Evolutionary conservation across 2,113 vertebrate species (phyloP), one percentile per base, ranked within the genome.

Genomic region (Anhinga rufa): DNA sequence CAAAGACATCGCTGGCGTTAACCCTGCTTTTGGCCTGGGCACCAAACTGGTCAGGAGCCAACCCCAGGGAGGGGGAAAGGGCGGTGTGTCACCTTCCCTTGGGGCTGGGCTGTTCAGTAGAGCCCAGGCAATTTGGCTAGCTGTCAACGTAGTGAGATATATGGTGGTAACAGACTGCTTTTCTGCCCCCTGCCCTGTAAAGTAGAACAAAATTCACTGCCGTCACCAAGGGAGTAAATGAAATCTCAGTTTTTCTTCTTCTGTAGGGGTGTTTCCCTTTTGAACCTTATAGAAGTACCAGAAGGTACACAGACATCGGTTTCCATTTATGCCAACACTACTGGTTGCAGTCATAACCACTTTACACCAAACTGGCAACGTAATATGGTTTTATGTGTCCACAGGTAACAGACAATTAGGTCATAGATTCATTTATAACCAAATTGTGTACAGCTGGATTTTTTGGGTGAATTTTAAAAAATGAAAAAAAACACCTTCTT

Each of bases 1-100:
- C 54, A 72, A 8, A 10, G 28, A 17, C 32, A 32, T 22, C 0
- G 0, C 10, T 25, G 18, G 44, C 1, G 21, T 36, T 70, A 77
- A 51, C 42, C 25, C 49, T 49, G 14, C 7, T 68, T 84, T 83
- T 70, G 58, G 65, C 25, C 40, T 29, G 49, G 21, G 62, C 22
- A 49, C 26, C 42, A n/a, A 36, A 22, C 12, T 0, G 0, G 36
- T 24, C 42, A 21, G 81, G 12, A 78, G 38, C 42, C 44, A 34
- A 7, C 4, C 3, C 19, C 51, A 21, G 9, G 4, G 21, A 28
- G 19, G 11, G 12, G 17, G 22, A 58, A 40, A 31, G 20, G 26
- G 28, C 7, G 3, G 5, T 16, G 52, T 79, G 64, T 38, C 22
- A 21, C n/a, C 49, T 40, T 14, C 36, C 18, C 61, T 12, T 5